Conservation (phyloP, 2,113 vertebrate species). For the Lophius piscatorius region DNA sequence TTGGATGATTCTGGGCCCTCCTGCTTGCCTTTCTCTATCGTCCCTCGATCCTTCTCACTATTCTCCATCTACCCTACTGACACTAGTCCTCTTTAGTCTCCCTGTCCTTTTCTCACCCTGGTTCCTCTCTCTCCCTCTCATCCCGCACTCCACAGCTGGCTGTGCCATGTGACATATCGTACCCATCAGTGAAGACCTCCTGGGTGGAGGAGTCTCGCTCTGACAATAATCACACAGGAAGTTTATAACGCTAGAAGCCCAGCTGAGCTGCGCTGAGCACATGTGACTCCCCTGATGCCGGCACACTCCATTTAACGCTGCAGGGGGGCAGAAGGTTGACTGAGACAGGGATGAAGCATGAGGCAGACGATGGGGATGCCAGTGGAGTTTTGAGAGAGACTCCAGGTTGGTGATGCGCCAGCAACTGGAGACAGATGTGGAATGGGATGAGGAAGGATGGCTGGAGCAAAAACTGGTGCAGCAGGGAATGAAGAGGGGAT, state of each 20-base stretch:
- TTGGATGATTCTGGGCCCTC: conserved; percentile 55
- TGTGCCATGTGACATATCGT: conserved; percentile 70
- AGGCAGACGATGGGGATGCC: conserved; percentile 56
- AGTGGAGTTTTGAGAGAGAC: conserved; percentile 31
- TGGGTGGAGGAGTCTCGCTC: conserved; percentile 70
- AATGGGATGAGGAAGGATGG: conserved; percentile 43
- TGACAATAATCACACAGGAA: conserved; percentile 77
- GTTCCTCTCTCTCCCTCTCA: conserved; percentile 39
- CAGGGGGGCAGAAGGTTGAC: conserved; percentile 61
- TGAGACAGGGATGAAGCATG: conserved; percentile 63
- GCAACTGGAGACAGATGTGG: conserved; percentile 62
- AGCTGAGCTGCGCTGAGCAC: conserved; percentile 72
- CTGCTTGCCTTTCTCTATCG: conserved; percentile 26
- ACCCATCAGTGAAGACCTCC: conserved; percentile 71
- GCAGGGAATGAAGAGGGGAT: conserved; percentile 31
- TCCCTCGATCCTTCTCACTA: conserved; percentile 28
- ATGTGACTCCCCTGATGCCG: conserved; percentile 70
- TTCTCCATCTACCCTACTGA: conserved; percentile 30
- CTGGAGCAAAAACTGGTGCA: conserved; percentile 46
- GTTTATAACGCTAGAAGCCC: conserved; percentile 74
- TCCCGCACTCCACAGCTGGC: conserved; percentile 51
- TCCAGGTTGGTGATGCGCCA: conserved; percentile 42
- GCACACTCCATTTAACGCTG: conserved; percentile 83
- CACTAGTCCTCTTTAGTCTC: conserved; percentile 26
- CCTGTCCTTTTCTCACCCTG: conserved; percentile 24